Base-by-base conservation (phyloP, 2,113 vertebrate genomes). In the Cygnus atratus region DNA sequence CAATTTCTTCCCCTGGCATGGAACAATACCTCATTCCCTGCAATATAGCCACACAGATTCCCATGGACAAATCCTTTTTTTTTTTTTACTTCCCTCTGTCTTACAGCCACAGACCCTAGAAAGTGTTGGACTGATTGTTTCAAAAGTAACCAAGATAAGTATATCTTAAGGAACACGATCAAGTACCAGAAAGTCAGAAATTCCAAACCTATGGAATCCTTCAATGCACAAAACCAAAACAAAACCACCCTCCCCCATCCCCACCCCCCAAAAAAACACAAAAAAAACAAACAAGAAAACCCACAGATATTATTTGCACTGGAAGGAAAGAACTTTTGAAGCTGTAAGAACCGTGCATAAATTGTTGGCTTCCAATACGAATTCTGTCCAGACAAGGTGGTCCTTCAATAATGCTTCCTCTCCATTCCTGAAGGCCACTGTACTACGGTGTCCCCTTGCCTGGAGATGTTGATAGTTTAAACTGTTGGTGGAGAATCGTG, bases 391-490 rank as follows among this genome's bases (percentile, higher is more conserved):
- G 9, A 24, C 19, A 24, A 50, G 5, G 13, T 2, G 3, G 10
- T 59, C 12, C 12, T 80, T 80, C 72, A 31, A 0, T 2, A 18
- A 3, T 13, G 21, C 3, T 70, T 84, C 43, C 25, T 58, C 70
- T 92, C 11, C 35, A 10, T 13, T 41, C 0, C 43, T 58, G 0
- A 31, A 48, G 54, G 5, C 26, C 57, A 17, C 37, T 74, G 19
- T 15, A 4, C 29, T 61, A 3, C 37, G 3, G 3, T 5, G 11
- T 37, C 10, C 5, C 5, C 14, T 28, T 70, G 11, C n/a, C 31
- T 19, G 26, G 55, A 75, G 43, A 25, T 59, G 20, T 6, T 11
- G 2, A 15, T 43, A 37, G 9, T 50, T 63, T 20, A 28, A 43
- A 26, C 3, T 48, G 22, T 0, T 79, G 48, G 20, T 1, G 3